Percentiles rank a stretch among this genome's conserved stretches.
These are phyloP conservation scores for Leptinotarsa haldemani DNA, from an alignment of 2,888 invertebrate genomes.

Conservation along the genomic window DNA sequence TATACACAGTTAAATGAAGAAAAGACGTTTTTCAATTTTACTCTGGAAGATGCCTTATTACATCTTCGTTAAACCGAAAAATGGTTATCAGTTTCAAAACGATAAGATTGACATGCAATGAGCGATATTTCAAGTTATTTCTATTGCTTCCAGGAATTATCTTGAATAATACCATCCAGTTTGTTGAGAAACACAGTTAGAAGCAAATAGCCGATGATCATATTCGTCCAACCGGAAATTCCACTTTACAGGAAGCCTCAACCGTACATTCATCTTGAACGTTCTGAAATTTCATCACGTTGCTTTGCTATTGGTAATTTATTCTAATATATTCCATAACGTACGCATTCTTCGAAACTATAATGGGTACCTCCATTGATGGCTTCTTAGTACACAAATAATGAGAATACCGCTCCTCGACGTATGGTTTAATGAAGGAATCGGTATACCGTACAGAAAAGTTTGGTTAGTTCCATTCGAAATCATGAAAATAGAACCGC, in stretches of 20 bases:
- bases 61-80: no score
- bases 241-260: neutral
- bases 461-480: no score
- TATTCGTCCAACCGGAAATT: neutral
- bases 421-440: no score
- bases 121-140: neutral
- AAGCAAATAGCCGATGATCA: neutral
- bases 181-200: neutral
- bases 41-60: no score
- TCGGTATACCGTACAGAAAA: no score
- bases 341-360: neutral
- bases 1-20: no score
- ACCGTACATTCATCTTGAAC: neutral
- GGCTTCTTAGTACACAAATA: constrained; percentile 1
- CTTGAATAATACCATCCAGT: no score
- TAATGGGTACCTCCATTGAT: neutral
- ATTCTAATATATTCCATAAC: constrained; percentile 6
- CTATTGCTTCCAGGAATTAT: neutral
- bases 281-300: constrained; percentile 6
- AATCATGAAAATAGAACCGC: no score
- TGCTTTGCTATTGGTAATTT: neutral
- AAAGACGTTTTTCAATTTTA: no score
- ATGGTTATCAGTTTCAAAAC: no score
- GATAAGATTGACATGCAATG: no score
- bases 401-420: neutral